Evolutionary conservation across 2,888 invertebrate genomes (phyloP), one percentile per base, ranked within the genome.

Genomic region (Eumerus sabulonum): DNA sequence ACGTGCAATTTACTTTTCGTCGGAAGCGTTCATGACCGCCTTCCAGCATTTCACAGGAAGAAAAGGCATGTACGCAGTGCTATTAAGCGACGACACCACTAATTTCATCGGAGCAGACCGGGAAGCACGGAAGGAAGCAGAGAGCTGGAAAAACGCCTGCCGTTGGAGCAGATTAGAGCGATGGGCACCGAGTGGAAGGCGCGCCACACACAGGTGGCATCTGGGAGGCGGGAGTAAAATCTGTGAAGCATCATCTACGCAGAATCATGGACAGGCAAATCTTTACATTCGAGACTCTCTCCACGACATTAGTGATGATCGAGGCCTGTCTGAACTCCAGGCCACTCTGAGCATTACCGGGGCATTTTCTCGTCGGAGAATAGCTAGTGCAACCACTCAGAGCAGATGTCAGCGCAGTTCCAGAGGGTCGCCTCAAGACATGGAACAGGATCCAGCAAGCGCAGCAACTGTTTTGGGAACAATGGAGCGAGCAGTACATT

Each of bases 241-340:
- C n/a, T n/a, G n/a, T n/a, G 14, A 27, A 57, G 14, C 16, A 45
- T 16, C 59, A 59, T 36, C 14, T 59, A n/a, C 59, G 45, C 5
- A 59, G 47, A 47, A 14, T 59, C 12, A 17, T 45, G 57, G 45
- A 40, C 9, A 66, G 42, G 5, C 66, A 56, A 12, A 66, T 54
- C 1, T 66, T 66, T 9, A 66, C 66, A 1, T 50, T 66, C 5
- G 66, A 57, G 27, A 50, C 50, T 9, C 17, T 66, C 14, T 9
- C 48, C 12, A 66, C 64, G 0, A 47, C 47, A 1, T 40, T 66
- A 1, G 54, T 66, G 36, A 40, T 56, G 1, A 67, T 50, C 0
- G 57, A 57, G 16, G 50, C 51, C 2, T 66, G 57, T 11, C 54
- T 64, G 0, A 54, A 64, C 11, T 64, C 44, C 3, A 44, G 51